phyloP scores from a whole-genome alignment of 2,113 vertebrate genomes.

The Cariama cristata region DNA sequence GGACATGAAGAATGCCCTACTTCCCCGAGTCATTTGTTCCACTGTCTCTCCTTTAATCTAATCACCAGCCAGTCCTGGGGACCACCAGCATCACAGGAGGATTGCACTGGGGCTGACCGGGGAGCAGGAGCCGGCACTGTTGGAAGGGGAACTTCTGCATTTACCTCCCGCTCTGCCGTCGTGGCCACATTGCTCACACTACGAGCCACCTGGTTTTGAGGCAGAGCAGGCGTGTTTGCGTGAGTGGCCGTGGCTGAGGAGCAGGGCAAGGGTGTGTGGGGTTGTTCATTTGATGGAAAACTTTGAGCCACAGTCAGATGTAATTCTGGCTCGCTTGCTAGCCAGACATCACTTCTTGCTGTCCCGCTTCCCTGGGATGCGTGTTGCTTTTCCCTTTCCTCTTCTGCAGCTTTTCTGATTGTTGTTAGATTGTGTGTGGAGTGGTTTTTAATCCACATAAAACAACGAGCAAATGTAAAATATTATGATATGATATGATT shows the following conservation, averaged over 20 bases:
- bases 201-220: neutral
- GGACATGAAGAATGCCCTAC: neutral
- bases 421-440: neutral
- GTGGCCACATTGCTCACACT: neutral
- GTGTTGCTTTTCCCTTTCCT: neutral
- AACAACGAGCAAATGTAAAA: constrained; percentile 22
- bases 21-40: neutral
- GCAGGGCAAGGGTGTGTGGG: neutral
- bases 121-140: neutral
- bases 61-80: neutral
- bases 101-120: rapidly evolving
- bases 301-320: neutral
- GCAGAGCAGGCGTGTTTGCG: neutral
- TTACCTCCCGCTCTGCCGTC: neutral
- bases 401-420: neutral
- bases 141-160: neutral
- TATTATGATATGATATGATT: constrained; percentile 51
- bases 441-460: neutral
- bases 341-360: neutral
- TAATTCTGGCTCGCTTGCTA: neutral
- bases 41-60: neutral
- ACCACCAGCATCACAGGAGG: neutral
- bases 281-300: neutral
- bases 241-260: neutral
- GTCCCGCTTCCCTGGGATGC: neutral